Percentiles rank a stretch among this genome's conserved stretches.
phyloP scores from a whole-genome alignment of 2,113 vertebrate species.

The Oxygymnocypris stewartii region DNA sequence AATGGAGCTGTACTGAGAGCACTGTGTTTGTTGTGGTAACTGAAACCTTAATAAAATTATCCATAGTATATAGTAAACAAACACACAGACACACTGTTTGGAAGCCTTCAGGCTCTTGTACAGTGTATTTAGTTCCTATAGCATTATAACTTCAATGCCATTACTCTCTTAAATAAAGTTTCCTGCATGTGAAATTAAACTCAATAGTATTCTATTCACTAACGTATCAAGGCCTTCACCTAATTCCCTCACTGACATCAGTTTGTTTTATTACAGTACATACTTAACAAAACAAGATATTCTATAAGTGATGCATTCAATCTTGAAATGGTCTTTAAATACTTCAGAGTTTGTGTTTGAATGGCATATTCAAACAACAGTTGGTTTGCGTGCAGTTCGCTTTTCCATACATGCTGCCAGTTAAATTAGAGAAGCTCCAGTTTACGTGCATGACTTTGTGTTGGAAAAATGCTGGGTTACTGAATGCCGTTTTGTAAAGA shows the following conservation, averaged over 20 bases:
- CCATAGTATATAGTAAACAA: neutral
- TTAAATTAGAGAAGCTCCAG: neutral
- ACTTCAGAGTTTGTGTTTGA: conserved; percentile 3
- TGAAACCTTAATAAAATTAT: neutral
- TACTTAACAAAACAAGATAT: neutral
- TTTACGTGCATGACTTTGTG: neutral
- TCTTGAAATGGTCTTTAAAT: neutral
- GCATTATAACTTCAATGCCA: neutral
- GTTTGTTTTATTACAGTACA: neutral
- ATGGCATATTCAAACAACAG: neutral
- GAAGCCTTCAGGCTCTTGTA: neutral
- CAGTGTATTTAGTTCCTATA: neutral
- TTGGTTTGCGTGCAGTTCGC: neutral
- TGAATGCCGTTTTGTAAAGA: neutral
- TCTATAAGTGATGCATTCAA: neutral
- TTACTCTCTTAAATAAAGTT: neutral
- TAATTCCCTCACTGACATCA: neutral
- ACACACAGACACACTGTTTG: neutral
- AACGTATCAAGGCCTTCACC: neutral
- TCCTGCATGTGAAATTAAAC: neutral
- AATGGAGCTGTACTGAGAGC: neutral
- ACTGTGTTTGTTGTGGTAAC: neutral
- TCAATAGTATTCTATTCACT: neutral
- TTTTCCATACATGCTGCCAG: conserved; percentile 2
- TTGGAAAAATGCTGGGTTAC: neutral